phyloP scores from a whole-genome alignment of 2,113 vertebrate species.

The Xyrauchen texanus region DNA sequence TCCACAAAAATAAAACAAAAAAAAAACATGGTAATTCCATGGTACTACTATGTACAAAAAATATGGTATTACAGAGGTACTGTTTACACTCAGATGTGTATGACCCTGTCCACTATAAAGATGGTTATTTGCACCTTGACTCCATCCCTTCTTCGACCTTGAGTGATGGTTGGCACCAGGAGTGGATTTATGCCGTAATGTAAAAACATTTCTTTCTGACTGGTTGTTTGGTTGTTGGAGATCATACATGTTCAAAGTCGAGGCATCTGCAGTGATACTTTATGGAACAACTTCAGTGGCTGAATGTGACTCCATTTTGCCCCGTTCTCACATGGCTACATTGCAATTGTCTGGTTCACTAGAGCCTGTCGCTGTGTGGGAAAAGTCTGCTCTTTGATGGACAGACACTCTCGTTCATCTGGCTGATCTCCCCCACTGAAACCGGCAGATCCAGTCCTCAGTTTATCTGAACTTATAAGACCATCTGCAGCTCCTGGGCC shows the following conservation, averaged over 20 bases:
- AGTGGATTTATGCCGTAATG: slow-evolving; percentile 35
- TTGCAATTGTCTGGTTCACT: slow-evolving; percentile 82
- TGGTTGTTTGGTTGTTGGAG: slow-evolving; percentile 61
- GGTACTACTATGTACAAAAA: too few species aligned
- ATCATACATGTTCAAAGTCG: slow-evolving; percentile 70
- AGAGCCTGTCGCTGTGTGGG: slow-evolving; percentile 76
- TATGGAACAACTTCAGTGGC: slow-evolving; percentile 62
- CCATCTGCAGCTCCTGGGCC: slow-evolving; percentile 30
- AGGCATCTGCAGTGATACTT: slow-evolving; percentile 42
- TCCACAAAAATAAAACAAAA: too few species aligned
- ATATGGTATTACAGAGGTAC: neutral
- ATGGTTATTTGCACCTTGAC: neutral
- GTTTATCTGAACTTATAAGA: slow-evolving; percentile 70
- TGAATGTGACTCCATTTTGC: slow-evolving; percentile 78
- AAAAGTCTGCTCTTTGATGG: slow-evolving; percentile 77
- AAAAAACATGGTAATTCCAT: too few species aligned
- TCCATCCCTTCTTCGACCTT: neutral
- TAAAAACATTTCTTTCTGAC: slow-evolving; percentile 43
- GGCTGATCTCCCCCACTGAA: slow-evolving; percentile 72
- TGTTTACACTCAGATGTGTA: slow-evolving; percentile 18
- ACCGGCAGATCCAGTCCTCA: slow-evolving; percentile 67
- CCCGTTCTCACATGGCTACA: slow-evolving; percentile 80
- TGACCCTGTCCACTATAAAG: neutral
- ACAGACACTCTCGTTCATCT: slow-evolving; percentile 74
- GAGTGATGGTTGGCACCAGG: neutral